Evolutionary conservation across 2,113 vertebrate species (phyloP).

Genomic region (Eidolon helvum): DNA sequence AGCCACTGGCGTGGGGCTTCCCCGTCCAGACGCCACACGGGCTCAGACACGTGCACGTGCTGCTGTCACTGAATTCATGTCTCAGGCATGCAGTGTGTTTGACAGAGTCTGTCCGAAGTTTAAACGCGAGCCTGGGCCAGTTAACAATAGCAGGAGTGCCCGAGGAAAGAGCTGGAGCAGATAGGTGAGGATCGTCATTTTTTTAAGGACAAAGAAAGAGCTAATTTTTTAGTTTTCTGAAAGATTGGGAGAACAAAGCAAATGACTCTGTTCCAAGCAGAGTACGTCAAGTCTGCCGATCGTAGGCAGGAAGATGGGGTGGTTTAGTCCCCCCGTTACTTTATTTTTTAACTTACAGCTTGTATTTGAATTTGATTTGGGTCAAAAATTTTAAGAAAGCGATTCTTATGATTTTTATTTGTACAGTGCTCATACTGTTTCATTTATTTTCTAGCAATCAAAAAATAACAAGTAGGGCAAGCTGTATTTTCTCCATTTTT

Average conservation of each 20-base stretch:
- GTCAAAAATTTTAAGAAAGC: not conserved
- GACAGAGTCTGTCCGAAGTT: not conserved
- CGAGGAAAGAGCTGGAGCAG: not conserved
- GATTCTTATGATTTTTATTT: not conserved
- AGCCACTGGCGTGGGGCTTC: accelerated
- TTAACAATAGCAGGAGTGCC: not conserved
- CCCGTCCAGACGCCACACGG: not conserved
- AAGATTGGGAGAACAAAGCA: not conserved
- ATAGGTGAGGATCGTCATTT: not conserved
- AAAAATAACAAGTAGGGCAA: not conserved
- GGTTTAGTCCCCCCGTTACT: not conserved
- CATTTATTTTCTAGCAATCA: not conserved
- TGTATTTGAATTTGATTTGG: conserved; percentile 3
- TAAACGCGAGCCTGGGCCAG: not conserved
- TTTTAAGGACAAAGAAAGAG: not conserved
- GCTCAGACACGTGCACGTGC: not conserved
- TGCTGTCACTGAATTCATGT: not conserved
- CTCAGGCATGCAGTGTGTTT: not conserved
- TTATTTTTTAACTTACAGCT: not conserved
- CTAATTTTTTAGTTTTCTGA: not conserved
- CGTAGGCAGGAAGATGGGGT: not conserved
- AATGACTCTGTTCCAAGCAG: not conserved
- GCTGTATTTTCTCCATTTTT: not conserved
- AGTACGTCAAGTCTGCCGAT: not conserved
- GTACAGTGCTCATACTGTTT: not conserved